Evolutionary conservation across 2,888 invertebrate genomes (phyloP).

Genomic region (Dicranocentrus wangi): DNA sequence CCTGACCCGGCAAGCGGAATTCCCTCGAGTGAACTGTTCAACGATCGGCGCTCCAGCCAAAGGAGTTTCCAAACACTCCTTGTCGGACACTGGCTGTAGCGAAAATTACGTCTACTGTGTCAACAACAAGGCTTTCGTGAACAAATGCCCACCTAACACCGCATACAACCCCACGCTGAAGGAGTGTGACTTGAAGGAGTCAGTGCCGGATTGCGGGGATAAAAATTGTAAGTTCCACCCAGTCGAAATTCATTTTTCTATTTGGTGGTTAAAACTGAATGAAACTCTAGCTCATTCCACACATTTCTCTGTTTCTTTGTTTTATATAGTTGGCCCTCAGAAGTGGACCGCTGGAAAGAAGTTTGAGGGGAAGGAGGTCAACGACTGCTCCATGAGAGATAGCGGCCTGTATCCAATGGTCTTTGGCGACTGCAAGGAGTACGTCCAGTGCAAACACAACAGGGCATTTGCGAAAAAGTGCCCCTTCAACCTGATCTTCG

Average conservation of each 20-base stretch:
- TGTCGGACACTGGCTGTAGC: neutral
- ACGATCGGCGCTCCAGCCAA: neutral
- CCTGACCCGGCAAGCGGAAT: too few relatives aligned
- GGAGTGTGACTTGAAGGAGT: neutral
- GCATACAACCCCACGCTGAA: neutral
- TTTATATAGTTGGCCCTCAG: neutral
- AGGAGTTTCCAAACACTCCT: neutral
- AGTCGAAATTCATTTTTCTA: neutral
- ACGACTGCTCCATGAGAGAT: neutral
- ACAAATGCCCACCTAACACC: neutral
- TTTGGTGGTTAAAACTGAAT: too few relatives aligned
- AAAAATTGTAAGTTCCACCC: neutral
- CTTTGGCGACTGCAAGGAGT: neutral
- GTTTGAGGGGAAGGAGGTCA: constrained; percentile 6
- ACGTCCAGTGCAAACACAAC: neutral
- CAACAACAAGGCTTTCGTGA: neutral
- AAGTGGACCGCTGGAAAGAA: neutral
- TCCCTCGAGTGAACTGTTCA: too few relatives aligned
- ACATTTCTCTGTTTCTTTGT: too few relatives aligned
- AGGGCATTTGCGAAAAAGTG: neutral
- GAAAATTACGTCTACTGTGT: constrained; percentile 4
- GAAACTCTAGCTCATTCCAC: neutral
- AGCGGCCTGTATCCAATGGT: constrained; percentile 3
- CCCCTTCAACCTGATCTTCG: constrained; percentile 4
- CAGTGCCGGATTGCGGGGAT: neutral